Evolutionary conservation across 2,797 vertebrate genomes (phyloP).

Genomic region (Sebastes glaucus): DNA sequence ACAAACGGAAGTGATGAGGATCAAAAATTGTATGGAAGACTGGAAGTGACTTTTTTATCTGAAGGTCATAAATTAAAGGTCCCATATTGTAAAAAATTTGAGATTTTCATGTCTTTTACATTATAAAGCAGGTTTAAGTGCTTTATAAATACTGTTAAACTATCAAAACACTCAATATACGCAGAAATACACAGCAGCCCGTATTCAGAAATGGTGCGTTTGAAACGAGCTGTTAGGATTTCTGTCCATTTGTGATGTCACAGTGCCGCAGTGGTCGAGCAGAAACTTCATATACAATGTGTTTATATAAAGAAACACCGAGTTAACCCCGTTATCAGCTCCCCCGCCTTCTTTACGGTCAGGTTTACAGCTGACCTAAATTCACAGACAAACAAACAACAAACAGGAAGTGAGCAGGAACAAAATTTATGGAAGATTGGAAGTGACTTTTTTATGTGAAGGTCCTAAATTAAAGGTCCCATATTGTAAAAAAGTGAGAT

Average conservation of each 20-base stretch:
- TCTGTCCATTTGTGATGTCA: neutral
- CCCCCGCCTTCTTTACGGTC: too few relatives aligned
- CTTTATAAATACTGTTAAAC: too few relatives aligned
- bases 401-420: neutral
- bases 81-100: too few relatives aligned
- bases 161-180: too few relatives aligned
- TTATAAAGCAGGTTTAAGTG: too few relatives aligned
- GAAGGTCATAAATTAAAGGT: neutral
- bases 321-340: neutral
- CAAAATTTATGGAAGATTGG: neutral
- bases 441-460: neutral
- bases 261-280: constrained; percentile 13
- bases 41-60: neutral
- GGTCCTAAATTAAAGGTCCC: neutral
- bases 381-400: neutral
- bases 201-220: too few relatives aligned
- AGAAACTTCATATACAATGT: constrained; percentile 1
- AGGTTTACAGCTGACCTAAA: neutral
- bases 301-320: neutral
- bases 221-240: too few relatives aligned
- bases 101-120: too few relatives aligned
- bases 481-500: too few relatives aligned
- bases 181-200: too few relatives aligned
- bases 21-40: too few relatives aligned
- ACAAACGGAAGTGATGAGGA: neutral